These are phyloP conservation scores for Heliconius sara DNA, from an alignment of 2,888 invertebrate species.

Conservation along the genomic window DNA sequence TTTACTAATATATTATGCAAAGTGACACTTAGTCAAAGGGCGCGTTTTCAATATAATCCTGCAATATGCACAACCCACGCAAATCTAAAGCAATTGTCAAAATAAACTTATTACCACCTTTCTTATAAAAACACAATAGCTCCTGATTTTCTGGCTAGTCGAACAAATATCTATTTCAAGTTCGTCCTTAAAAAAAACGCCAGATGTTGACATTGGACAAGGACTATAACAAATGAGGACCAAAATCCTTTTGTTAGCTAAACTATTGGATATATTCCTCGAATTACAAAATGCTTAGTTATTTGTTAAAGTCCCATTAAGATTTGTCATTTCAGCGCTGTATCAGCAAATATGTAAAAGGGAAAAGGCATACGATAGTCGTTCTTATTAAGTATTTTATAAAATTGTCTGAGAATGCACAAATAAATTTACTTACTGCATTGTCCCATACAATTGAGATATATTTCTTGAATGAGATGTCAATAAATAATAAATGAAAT, in stretches of 20 bases:
- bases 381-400: conserved; percentile 48
- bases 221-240: conserved; percentile 70
- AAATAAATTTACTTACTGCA: conserved; percentile 60
- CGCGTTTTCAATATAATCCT: conserved; percentile 49
- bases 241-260: conserved; percentile 74
- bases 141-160: conserved; percentile 81
- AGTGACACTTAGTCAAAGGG: conserved; percentile 48
- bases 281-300: conserved; percentile 82
- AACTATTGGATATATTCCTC: conserved; percentile 78
- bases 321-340: conserved; percentile 54
- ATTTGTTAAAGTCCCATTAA: conserved; percentile 83
- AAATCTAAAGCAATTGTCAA: conserved; percentile 54
- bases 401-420: conserved; percentile 48
- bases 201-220: conserved; percentile 78
- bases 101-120: conserved; percentile 69
- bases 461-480: conserved; percentile 75
- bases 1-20: background rate
- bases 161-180: conserved; percentile 80
- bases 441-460: conserved; percentile 76
- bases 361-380: conserved; percentile 31
- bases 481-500: conserved; percentile 84
- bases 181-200: conserved; percentile 71
- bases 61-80: conserved; percentile 50
- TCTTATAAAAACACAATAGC: conserved; percentile 64
- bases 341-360: background rate